A percentile compares a stretch with the other conserved stretches of the same genome.
These are phyloP conservation scores for Hippocampus guttulatus DNA, from an alignment of 2,113 vertebrate genomes.

Conservation along the genomic window DNA sequence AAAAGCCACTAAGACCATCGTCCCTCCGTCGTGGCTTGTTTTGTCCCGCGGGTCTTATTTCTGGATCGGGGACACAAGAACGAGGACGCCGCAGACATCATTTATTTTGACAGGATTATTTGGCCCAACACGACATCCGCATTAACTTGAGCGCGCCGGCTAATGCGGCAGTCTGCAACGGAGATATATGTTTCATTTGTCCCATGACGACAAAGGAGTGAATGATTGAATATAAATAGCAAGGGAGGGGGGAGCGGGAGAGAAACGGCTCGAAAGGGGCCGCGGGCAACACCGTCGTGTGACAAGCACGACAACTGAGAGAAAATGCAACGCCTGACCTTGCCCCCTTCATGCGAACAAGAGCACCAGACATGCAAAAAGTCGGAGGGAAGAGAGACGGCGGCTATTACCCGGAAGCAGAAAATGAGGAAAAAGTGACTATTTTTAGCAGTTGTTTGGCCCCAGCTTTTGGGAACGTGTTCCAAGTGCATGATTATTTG, in stretches of 20 bases:
- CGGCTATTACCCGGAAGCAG: constrained; percentile 53
- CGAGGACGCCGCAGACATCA: constrained; percentile 22
- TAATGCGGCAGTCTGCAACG: constrained; percentile 38
- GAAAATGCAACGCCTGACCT: constrained; percentile 66
- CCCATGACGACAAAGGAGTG: constrained; percentile 49
- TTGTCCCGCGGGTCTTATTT: constrained; percentile 14
- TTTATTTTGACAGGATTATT: constrained; percentile 41
- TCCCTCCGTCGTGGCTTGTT: neutral
- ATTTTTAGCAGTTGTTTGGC: constrained; percentile 40
- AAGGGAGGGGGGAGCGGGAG: constrained; percentile 34
- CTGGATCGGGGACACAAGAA: constrained; percentile 20
- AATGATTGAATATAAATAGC: constrained; percentile 60
- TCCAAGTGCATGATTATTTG: too few species aligned
- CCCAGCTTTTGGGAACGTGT: too few species aligned
- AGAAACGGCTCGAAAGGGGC: constrained; percentile 38
- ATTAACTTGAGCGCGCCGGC: constrained; percentile 28
- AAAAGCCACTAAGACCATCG: constrained; percentile 9
- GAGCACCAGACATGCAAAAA: constrained; percentile 63
- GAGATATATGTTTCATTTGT: constrained; percentile 45
- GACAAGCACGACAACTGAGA: constrained; percentile 55
- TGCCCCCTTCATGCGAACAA: constrained; percentile 68
- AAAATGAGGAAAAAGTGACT: constrained; percentile 39
- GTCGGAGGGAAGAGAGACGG: constrained; percentile 53
- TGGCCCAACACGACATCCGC: constrained; percentile 36
- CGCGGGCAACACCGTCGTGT: constrained; percentile 48